A percentile compares a stretch with the other conserved stretches of the same genome.
These are phyloP conservation scores for Ennomos erosarius DNA, from an alignment of 2,888 invertebrate species.

Conservation along the genomic window DNA sequence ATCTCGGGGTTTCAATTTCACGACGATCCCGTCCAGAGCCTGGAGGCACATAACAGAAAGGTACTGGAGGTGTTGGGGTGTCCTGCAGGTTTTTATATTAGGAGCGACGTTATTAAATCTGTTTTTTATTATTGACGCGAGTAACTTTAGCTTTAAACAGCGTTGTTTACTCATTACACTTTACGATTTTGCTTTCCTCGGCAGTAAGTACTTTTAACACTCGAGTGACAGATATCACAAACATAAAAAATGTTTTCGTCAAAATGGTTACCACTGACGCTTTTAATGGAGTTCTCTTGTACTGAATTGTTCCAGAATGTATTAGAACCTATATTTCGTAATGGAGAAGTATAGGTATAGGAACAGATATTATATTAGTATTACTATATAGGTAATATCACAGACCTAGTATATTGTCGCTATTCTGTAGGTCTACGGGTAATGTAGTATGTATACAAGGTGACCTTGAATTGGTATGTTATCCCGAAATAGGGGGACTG, in stretches of 20 bases:
- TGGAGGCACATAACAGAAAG: too few species aligned
- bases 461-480: too few species aligned
- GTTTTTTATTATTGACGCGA: constrained; percentile 21
- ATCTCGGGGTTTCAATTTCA: constrained; percentile 27
- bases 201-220: constrained; percentile 54
- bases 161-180: constrained; percentile 57
- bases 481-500: too few species aligned
- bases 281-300: constrained; percentile 51
- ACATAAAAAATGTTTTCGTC: constrained; percentile 51
- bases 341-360: too few species aligned
- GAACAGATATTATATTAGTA: too few species aligned
- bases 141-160: constrained; percentile 38
- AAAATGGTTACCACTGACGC: constrained; percentile 37
- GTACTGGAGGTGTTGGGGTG: constrained; percentile 6
- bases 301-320: constrained; percentile 20
- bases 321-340: background rate
- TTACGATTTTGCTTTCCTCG: constrained; percentile 58
- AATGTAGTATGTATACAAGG: too few species aligned
- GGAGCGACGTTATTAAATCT: constrained; percentile 6
- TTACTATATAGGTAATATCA: too few species aligned
- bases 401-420: too few species aligned
- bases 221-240: constrained; percentile 39
- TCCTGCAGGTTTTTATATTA: constrained; percentile 16
- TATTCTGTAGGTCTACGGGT: too few species aligned
- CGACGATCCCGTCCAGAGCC: background rate